Evolutionary conservation across 2,888 invertebrate species (phyloP).

Genomic region (Ctena decussata): DNA sequence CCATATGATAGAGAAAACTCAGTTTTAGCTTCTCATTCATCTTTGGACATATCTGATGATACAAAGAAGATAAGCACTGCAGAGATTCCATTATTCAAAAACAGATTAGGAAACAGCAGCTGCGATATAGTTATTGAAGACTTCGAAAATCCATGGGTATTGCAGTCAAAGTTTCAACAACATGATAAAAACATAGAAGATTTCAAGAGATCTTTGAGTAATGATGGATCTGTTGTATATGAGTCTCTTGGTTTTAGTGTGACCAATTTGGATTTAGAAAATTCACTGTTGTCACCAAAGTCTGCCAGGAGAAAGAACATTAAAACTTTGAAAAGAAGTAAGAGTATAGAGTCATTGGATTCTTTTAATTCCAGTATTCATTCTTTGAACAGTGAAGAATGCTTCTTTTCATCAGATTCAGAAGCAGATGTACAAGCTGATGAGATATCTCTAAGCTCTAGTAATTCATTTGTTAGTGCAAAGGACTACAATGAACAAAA

Average conservation of each 20-base stretch:
- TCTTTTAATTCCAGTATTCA: constrained; percentile 61
- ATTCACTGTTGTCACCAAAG: background rate
- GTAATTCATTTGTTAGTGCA: constrained; percentile 20
- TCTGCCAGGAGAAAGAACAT: background rate
- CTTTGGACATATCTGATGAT: background rate
- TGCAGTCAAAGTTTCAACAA: constrained; percentile 13
- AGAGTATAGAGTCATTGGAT: constrained; percentile 55
- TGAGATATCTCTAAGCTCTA: constrained; percentile 23
- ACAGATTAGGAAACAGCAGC: background rate
- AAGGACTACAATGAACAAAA: background rate
- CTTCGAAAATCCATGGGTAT: constrained; percentile 58
- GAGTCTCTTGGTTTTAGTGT: background rate
- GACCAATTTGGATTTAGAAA: background rate
- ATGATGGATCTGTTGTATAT: background rate
- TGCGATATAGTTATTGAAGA: constrained; percentile 12
- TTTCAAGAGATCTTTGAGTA: background rate
- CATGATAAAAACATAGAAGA: background rate
- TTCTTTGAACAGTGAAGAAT: constrained; percentile 48
- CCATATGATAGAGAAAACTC: background rate
- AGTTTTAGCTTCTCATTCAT: background rate
- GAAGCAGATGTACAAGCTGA: constrained; percentile 40
- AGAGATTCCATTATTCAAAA: background rate
- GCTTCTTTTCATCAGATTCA: constrained; percentile 59
- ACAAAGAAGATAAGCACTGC: background rate
- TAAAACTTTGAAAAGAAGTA: constrained; percentile 27